Conservation (phyloP, 2,797 vertebrate species). For the Tympanoctomys barrerae region DNA sequence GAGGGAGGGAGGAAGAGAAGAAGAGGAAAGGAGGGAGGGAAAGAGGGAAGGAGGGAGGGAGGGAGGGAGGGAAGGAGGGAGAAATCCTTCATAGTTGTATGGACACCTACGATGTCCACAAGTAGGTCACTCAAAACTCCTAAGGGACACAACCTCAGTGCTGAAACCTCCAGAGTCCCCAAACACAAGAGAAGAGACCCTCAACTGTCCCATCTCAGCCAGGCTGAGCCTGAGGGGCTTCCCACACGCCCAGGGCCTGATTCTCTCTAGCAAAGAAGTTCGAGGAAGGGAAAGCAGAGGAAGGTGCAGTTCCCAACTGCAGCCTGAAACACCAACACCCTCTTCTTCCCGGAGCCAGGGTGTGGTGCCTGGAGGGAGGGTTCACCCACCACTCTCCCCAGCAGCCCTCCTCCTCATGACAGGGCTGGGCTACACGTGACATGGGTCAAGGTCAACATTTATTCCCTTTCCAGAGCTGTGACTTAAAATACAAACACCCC, state of each 20-base stretch:
- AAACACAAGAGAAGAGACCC: neutral
- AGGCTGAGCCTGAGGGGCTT: neutral
- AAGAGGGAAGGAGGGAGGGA: rapidly evolving
- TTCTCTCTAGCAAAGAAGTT: neutral
- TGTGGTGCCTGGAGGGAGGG: neutral
- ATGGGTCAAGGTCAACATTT: neutral
- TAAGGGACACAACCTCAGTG: neutral
- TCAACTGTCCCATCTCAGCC: neutral
- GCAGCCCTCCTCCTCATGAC: neutral
- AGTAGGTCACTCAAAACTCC: neutral
- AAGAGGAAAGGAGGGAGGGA: neutral
- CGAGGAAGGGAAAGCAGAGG: neutral
- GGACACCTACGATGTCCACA: neutral
- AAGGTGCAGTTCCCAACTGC: neutral
- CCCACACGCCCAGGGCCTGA: neutral
- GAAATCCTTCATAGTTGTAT: neutral
- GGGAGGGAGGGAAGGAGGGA: neutral
- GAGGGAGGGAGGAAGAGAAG: no score
- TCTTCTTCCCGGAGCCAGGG: neutral
- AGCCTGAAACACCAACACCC: neutral
- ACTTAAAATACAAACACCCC: neutral
- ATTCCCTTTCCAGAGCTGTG: neutral
- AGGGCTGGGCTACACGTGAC: neutral
- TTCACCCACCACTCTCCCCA: neutral
- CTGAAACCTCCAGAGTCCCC: neutral